A percentile compares a stretch with the other conserved stretches of the same genome.
Evolutionary conservation across 92 coral and sea anemone species (phyloP).

Genomic region (Ricordea florida): DNA sequence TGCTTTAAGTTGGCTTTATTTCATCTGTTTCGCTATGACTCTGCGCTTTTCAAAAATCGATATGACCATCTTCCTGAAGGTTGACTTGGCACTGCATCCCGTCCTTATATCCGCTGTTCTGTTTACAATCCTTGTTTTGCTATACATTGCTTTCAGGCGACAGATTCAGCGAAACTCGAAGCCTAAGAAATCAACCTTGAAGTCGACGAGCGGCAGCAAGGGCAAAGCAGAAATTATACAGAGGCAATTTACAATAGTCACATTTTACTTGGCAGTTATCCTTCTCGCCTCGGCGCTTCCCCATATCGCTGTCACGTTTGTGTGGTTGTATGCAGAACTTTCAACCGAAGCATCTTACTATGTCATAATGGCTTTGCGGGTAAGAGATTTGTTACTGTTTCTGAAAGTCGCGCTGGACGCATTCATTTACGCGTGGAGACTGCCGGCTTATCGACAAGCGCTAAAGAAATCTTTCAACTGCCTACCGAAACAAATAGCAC

Average conservation of each 20-base stretch:
- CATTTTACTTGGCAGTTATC: constrained; percentile 77
- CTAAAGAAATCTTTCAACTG: constrained; percentile 30
- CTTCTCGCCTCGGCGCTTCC: constrained; percentile 78
- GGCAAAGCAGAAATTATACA: constrained; percentile 52
- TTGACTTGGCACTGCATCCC: constrained; percentile 76
- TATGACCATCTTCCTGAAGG: constrained; percentile 31
- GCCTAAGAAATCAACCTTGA: not conserved
- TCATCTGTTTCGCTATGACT: constrained; percentile 58
- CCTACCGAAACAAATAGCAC: not conserved
- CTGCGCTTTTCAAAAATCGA: constrained; percentile 65
- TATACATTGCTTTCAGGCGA: constrained; percentile 58
- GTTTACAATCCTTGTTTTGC: constrained; percentile 40
- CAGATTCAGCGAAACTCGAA: constrained; percentile 45
- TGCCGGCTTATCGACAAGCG: constrained; percentile 68
- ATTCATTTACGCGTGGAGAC: constrained; percentile 87
- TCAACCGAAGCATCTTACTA: constrained; percentile 18
- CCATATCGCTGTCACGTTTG: constrained; percentile 69
- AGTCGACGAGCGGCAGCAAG: not conserved
- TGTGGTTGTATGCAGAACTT: constrained; percentile 45
- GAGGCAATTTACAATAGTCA: constrained; percentile 80
- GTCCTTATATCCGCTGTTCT: constrained; percentile 70
- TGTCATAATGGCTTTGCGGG: constrained; percentile 56
- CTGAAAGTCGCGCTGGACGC: constrained; percentile 82
- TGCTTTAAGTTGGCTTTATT: constrained; percentile 65
- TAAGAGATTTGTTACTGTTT: constrained; percentile 74